phyloP scores from a whole-genome alignment of 2,888 invertebrate genomes.

The Caenorhabditis sinica region DNA sequence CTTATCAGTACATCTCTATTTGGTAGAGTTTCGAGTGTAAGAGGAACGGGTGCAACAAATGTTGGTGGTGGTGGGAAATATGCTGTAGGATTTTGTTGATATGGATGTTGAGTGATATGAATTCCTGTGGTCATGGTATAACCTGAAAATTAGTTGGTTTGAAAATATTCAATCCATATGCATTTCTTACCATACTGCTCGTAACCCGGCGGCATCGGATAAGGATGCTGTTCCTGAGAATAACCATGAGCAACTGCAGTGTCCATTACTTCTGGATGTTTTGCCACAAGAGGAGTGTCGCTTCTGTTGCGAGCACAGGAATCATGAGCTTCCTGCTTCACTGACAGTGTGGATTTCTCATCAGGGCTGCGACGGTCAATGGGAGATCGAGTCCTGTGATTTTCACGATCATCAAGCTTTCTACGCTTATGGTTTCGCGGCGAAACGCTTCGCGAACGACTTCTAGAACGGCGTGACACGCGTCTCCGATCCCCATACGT shows the following conservation, averaged over 20 bases:
- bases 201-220: neutral
- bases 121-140: neutral
- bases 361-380: conserved; percentile 28
- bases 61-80: conserved; percentile 15
- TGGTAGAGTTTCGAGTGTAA: conserved; percentile 38
- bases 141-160: neutral
- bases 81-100: neutral
- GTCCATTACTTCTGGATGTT: neutral
- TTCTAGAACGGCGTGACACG: conserved; percentile 31
- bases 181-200: neutral
- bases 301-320: neutral
- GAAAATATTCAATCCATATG: neutral
- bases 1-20: neutral
- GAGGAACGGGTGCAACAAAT: neutral
- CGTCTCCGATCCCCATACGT: conserved; percentile 51
- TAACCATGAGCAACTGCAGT: neutral
- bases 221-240: neutral
- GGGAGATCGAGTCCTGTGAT: conserved; percentile 14
- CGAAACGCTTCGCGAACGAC: conserved; percentile 50
- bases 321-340: neutral
- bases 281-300: too few relatives aligned
- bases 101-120: too few relatives aligned
- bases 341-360: neutral
- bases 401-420: conserved; percentile 37
- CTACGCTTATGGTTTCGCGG: conserved; percentile 37